A percentile compares a stretch with the other conserved stretches of the same genome.
These are phyloP conservation scores for Yponomeuta malinellus DNA, from an alignment of 2,888 invertebrate species.

Conservation along the genomic window DNA sequence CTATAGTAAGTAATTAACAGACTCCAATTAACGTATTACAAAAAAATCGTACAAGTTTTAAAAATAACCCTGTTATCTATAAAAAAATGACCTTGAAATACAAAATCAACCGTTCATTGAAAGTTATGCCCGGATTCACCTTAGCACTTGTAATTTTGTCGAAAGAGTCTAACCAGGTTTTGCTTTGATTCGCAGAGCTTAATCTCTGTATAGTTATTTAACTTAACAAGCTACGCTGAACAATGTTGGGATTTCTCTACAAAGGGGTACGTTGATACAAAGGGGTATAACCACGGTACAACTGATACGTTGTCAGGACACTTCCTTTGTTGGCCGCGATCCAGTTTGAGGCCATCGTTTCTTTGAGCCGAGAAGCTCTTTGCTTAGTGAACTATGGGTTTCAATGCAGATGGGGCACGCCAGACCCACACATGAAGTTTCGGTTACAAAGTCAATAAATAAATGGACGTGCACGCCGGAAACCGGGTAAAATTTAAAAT, in stretches of 20 bases:
- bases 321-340: constrained; percentile 11
- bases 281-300: background rate
- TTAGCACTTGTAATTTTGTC: too few relatives aligned
- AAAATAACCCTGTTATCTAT: too few relatives aligned
- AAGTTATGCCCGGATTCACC: too few relatives aligned
- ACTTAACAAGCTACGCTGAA: background rate
- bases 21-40: too few relatives aligned
- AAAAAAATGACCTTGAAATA: too few relatives aligned
- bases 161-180: too few relatives aligned
- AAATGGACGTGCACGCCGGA: background rate
- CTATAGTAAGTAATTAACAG: too few relatives aligned
- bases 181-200: too few relatives aligned
- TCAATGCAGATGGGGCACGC: background rate
- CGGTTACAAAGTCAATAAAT: background rate
- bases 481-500: background rate
- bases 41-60: too few relatives aligned
- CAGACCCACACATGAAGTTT: background rate
- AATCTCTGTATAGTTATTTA: too few relatives aligned
- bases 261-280: background rate
- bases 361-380: background rate
- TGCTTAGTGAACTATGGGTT: background rate
- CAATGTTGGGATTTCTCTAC: background rate
- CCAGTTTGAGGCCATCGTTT: constrained; percentile 8
- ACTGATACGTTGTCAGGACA: background rate
- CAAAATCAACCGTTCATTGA: too few relatives aligned